phyloP scores from a whole-genome alignment of 1,140 invertebrate genomes.

The Magallana angulata region DNA sequence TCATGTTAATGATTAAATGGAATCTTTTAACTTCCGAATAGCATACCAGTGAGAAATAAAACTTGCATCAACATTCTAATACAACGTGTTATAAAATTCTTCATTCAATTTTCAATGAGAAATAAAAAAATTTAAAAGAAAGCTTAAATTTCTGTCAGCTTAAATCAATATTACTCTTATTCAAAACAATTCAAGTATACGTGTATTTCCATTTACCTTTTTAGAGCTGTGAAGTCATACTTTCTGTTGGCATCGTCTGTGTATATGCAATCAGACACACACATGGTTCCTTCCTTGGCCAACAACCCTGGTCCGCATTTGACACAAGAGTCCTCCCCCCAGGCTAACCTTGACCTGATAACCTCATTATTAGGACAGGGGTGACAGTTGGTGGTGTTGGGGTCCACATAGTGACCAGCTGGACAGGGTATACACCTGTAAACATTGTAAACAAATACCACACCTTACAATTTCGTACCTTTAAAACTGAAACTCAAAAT shows the following conservation, averaged over 20 bases:
- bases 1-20: no score
- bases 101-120: no score
- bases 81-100: no score
- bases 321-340: slow-evolving; percentile 80
- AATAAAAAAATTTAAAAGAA: no score
- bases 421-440: slow-evolving; percentile 82
- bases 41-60: no score
- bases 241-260: slow-evolving; percentile 66
- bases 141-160: no score
- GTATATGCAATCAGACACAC: slow-evolving; percentile 74
- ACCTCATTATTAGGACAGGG: slow-evolving; percentile 81
- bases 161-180: no score
- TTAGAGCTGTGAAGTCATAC: slow-evolving; percentile 81
- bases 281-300: slow-evolving; percentile 64
- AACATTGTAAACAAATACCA: not conserved
- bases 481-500: no score
- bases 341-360: slow-evolving; percentile 79
- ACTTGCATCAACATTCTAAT: no score
- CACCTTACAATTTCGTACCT: no score
- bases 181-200: no score
- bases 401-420: slow-evolving; percentile 80
- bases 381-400: slow-evolving; percentile 69
- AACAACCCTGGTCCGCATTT: slow-evolving; percentile 80
- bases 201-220: slow-evolving; percentile 71
- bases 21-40: no score